phyloP scores from a whole-genome alignment of 1,140 invertebrate genomes.

The Linepithema humile region DNA sequence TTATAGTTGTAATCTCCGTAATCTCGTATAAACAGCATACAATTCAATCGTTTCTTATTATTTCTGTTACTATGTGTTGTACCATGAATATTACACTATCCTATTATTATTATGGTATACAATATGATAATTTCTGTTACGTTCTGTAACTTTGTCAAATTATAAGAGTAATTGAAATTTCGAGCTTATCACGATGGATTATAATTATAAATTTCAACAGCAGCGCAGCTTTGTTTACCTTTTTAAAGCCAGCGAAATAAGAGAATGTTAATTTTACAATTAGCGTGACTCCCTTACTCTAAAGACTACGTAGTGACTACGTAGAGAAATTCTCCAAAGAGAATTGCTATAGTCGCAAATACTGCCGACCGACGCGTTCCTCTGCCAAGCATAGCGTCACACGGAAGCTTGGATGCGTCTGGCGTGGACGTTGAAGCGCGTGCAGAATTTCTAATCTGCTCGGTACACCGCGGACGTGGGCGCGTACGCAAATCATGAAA shows the following conservation, averaged over 20 bases:
- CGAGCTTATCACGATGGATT: background rate
- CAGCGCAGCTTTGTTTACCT: background rate
- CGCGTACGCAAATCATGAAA: slow-evolving; percentile 55
- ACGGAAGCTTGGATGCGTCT: slow-evolving; percentile 5
- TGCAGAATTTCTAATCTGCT: slow-evolving; percentile 56
- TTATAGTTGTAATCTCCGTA: slow-evolving; percentile 25
- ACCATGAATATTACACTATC: background rate
- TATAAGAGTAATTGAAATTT: background rate
- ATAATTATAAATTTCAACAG: background rate
- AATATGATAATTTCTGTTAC: no score
- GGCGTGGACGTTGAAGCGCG: slow-evolving; percentile 40
- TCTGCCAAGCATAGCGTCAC: slow-evolving; percentile 8
- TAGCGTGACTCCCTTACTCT: background rate
- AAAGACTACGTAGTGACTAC: background rate
- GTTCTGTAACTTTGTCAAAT: background rate
- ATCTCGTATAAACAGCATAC: background rate
- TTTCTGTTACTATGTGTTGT: background rate
- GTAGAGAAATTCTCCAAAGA: background rate
- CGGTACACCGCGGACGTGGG: slow-evolving; percentile 11
- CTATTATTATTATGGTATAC: no score
- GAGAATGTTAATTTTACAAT: slow-evolving; percentile 4
- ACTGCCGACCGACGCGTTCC: slow-evolving; percentile 2
- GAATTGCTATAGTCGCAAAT: slow-evolving; percentile 2
- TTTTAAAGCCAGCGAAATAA: background rate
- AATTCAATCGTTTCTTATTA: slow-evolving; percentile 6